Conservation (phyloP, 2,888 invertebrate species). For the Pocota personata region DNA sequence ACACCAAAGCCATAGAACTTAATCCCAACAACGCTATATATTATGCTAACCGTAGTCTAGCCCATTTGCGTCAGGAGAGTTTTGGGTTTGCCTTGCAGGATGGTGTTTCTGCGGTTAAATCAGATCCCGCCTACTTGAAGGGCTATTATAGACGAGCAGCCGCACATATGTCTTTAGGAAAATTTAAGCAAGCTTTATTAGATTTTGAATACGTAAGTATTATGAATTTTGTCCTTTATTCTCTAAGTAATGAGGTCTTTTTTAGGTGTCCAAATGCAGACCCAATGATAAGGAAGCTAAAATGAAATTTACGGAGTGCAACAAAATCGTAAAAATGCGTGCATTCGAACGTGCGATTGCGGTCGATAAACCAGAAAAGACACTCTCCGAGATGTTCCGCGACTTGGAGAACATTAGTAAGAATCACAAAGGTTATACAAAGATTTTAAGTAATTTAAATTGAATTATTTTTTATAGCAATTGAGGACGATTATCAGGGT, state of each 20-base stretch:
- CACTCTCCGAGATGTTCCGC: constrained; percentile 91
- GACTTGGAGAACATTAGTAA: constrained; percentile 95
- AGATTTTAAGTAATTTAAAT: not conserved
- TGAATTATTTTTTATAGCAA: constrained; percentile 85
- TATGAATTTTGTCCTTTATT: not conserved
- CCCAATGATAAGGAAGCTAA: constrained; percentile 98
- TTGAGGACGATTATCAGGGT: constrained; percentile 97
- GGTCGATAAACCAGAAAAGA: constrained; percentile 93
- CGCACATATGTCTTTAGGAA: constrained; percentile 98
- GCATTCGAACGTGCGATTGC: constrained; percentile 99
- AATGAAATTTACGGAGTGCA: constrained; percentile 95
- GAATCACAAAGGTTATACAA: constrained; percentile 21
- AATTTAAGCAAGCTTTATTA: constrained; percentile 97
- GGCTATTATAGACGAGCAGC: constrained; percentile 98
- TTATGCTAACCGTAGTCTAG: constrained; percentile 97
- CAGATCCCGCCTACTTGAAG: constrained; percentile 95
- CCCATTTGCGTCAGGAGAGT: constrained; percentile 96
- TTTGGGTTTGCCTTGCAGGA: constrained; percentile 97
- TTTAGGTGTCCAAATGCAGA: constrained; percentile 93
- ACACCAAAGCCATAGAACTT: constrained; percentile 93
- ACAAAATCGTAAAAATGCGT: constrained; percentile 96
- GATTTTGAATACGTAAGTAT: constrained; percentile 96
- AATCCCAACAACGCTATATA: constrained; percentile 93
- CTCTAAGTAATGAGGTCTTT: not conserved
- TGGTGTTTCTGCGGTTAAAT: constrained; percentile 94